Evolutionary conservation across 2,888 invertebrate genomes (phyloP).

Genomic region (Heliconius erato): DNA sequence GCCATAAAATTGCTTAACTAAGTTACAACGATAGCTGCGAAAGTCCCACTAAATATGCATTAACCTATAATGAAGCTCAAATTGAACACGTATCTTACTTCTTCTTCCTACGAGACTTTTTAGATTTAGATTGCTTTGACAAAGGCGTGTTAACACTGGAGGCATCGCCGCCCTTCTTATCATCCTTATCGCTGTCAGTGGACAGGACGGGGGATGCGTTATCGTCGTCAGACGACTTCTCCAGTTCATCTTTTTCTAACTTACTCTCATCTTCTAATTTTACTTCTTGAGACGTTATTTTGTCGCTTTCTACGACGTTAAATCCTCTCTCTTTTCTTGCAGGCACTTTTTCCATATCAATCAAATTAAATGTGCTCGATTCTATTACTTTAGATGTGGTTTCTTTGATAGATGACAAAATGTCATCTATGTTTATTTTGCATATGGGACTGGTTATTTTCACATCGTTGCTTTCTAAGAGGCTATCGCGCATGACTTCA

Average conservation of each 20-base stretch:
- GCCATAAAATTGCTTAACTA: slow-evolving; percentile 63
- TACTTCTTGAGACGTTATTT: slow-evolving; percentile 76
- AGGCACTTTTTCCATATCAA: slow-evolving; percentile 78
- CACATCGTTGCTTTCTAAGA: slow-evolving; percentile 71
- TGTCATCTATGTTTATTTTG: slow-evolving; percentile 80
- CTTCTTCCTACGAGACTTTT: slow-evolving; percentile 87
- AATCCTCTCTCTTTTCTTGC: slow-evolving; percentile 75
- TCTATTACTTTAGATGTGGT: slow-evolving; percentile 70
- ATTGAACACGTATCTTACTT: slow-evolving; percentile 82
- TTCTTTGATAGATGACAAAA: slow-evolving; percentile 77
- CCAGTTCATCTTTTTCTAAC: slow-evolving; percentile 70
- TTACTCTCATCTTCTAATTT: slow-evolving; percentile 74
- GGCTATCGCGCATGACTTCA: slow-evolving; percentile 80
- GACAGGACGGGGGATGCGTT: slow-evolving; percentile 82
- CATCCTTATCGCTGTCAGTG: slow-evolving; percentile 85
- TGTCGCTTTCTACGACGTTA: slow-evolving; percentile 76
- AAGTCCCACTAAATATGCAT: slow-evolving; percentile 54
- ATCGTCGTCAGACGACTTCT: slow-evolving; percentile 87
- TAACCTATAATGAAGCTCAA: slow-evolving; percentile 58
- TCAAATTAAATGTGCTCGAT: slow-evolving; percentile 76
- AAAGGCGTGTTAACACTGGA: slow-evolving; percentile 70
- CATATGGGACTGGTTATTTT: slow-evolving; percentile 77
- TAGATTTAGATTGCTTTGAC: slow-evolving; percentile 80
- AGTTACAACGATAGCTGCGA: slow-evolving; percentile 69
- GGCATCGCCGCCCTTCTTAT: slow-evolving; percentile 73